These are phyloP conservation scores for Sandelia bainsii DNA, from an alignment of 2,797 vertebrate species.

Conservation along the genomic window DNA sequence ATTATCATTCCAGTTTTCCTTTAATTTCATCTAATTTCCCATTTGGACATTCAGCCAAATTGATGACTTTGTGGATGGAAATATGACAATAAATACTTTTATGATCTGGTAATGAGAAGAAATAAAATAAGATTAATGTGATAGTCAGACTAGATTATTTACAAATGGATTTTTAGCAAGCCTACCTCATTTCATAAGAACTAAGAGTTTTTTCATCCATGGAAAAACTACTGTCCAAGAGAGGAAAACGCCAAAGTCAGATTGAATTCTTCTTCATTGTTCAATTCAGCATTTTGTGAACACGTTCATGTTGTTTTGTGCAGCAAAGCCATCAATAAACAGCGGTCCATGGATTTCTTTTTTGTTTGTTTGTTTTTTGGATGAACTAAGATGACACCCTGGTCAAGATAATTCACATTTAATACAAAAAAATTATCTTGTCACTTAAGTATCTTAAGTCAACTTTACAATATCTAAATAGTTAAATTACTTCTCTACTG, in stretches of 20 bases:
- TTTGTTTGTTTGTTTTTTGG: too few species aligned
- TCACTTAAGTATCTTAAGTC: conserved; percentile 13
- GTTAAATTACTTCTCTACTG: conserved; percentile 13
- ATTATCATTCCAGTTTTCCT: conserved; percentile 33
- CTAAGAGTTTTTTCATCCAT: not conserved
- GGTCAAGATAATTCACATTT: too few species aligned
- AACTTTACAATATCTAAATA: conserved; percentile 1
- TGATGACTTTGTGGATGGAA: conserved; percentile 30
- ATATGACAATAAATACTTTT: conserved; percentile 52
- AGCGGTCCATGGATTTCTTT: conserved; percentile 17
- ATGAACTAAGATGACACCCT: too few species aligned
- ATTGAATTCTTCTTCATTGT: not conserved
- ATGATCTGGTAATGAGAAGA: conserved; percentile 53
- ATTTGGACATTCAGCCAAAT: conserved; percentile 1
- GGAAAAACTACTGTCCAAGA: not conserved
- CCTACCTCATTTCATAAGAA: not conserved
- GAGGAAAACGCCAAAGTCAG: too few species aligned
- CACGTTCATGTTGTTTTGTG: not conserved
- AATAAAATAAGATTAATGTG: conserved; percentile 53
- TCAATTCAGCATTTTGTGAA: conserved; percentile 5
- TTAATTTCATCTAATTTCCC: not conserved
- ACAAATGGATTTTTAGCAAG: conserved; percentile 29
- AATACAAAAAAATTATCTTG: conserved; percentile 13
- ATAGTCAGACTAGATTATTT: conserved; percentile 14
- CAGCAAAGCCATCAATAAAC: conserved; percentile 11